A percentile compares a stretch with the other conserved stretches of the same genome.
Conservation (phyloP, 2,888 invertebrate genomes). For the Arrhopalites spinosus region DNA sequence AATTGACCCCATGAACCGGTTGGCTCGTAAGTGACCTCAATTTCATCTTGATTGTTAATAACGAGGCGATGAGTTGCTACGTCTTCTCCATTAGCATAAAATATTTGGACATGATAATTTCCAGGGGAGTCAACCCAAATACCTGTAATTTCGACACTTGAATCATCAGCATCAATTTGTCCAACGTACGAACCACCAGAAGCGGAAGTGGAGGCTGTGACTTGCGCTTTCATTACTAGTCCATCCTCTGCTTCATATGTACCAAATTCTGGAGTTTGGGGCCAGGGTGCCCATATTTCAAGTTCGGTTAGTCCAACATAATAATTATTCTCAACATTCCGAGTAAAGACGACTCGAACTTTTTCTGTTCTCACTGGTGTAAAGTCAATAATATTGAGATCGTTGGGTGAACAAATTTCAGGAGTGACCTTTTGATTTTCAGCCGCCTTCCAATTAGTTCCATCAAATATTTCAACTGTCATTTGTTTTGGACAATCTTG, state of each 20-base stretch:
- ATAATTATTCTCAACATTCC: conserved; percentile 44
- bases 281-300: conserved; percentile 54
- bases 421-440: conserved; percentile 27
- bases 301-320: conserved; percentile 52
- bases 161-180: conserved; percentile 37
- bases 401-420: conserved; percentile 46
- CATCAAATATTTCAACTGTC: conserved; percentile 40
- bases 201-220: conserved; percentile 37
- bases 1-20: conserved; percentile 43
- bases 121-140: conserved; percentile 49
- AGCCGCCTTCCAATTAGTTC: background rate
- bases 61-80: conserved; percentile 36
- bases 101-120: conserved; percentile 40
- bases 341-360: conserved; percentile 46
- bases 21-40: conserved; percentile 34
- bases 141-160: conserved; percentile 51
- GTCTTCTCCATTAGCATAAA: conserved; percentile 36
- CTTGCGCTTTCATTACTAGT: conserved; percentile 31
- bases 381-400: conserved; percentile 46
- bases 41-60: conserved; percentile 41
- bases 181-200: conserved; percentile 50
- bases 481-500: conserved; percentile 47
- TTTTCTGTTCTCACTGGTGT: conserved; percentile 46
- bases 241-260: conserved; percentile 54
- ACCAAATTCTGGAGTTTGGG: conserved; percentile 40